Conservation (phyloP, 2,888 invertebrate species). For the Erebia palarica region DNA sequence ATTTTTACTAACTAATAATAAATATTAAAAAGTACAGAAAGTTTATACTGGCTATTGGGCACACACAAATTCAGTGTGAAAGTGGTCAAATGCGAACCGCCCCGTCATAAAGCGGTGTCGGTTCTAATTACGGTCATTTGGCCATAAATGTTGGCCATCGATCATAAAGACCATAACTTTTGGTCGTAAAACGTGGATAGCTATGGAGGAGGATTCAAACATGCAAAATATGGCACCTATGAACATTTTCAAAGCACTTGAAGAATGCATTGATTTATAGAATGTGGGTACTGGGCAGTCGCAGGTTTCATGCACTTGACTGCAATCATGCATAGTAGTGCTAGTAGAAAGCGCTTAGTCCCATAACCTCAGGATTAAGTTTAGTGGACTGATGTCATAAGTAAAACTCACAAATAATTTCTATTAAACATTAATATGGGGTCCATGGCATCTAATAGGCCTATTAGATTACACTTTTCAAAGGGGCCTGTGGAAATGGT, state of each 20-base stretch:
- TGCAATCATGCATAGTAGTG: background rate
- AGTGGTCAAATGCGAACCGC: slow-evolving; percentile 57
- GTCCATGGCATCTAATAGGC: too few relatives aligned
- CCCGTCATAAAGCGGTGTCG: slow-evolving; percentile 54
- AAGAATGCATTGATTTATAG: slow-evolving; percentile 2
- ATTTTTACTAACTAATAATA: slow-evolving; percentile 6
- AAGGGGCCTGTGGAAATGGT: too few relatives aligned
- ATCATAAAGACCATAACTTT: slow-evolving; percentile 74
- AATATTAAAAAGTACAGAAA: slow-evolving; percentile 21
- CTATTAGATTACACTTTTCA: too few relatives aligned
- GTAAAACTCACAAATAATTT: too few relatives aligned
- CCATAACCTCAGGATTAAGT: too few relatives aligned
- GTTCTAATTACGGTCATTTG: slow-evolving; percentile 73
- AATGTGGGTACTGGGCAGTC: slow-evolving; percentile 12
- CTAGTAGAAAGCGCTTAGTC: background rate
- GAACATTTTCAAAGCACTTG: slow-evolving; percentile 9
- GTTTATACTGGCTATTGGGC: slow-evolving; percentile 39
- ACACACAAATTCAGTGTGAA: slow-evolving; percentile 52
- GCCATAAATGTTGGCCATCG: slow-evolving; percentile 71
- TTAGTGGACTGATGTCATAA: too few relatives aligned
- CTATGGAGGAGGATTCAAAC: slow-evolving; percentile 46
- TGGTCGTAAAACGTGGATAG: slow-evolving; percentile 57
- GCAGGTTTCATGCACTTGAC: background rate
- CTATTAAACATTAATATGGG: too few relatives aligned
- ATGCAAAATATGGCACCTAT: slow-evolving; percentile 52